phyloP scores from a whole-genome alignment of 2,797 vertebrate species.

The Channallabes apus region DNA sequence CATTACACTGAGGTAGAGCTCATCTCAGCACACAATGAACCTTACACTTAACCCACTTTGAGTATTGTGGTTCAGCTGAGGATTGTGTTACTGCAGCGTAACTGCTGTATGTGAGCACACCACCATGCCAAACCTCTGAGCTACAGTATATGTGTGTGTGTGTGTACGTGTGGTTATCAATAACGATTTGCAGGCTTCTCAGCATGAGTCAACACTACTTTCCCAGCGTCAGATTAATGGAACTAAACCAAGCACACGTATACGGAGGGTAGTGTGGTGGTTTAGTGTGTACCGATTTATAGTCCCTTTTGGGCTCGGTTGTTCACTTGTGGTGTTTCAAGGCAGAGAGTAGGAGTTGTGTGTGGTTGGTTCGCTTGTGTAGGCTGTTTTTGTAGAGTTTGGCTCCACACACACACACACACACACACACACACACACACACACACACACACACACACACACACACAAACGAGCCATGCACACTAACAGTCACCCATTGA shows the following conservation, averaged over 20 bases:
- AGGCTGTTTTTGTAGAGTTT: background rate
- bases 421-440: background rate
- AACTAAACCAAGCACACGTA: slow-evolving; percentile 33
- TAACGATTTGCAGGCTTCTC: slow-evolving; percentile 15
- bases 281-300: slow-evolving; percentile 25
- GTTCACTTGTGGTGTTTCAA: slow-evolving; percentile 51
- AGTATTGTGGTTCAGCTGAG: slow-evolving; percentile 27
- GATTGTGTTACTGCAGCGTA: slow-evolving; percentile 29
- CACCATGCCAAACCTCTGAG: slow-evolving; percentile 30
- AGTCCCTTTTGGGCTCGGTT: slow-evolving; percentile 57
- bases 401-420: background rate
- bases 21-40: background rate
- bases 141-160: slow-evolving; percentile 13
- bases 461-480: background rate
- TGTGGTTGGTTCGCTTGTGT: slow-evolving; percentile 26
- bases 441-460: background rate
- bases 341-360: background rate
- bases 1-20: slow-evolving; percentile 1
- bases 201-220: slow-evolving; percentile 26
- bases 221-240: slow-evolving; percentile 59
- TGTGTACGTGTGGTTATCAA: slow-evolving; percentile 20
- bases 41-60: slow-evolving; percentile 8
- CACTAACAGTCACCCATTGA: background rate
- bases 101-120: slow-evolving; percentile 13
- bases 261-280: background rate